These are phyloP conservation scores for Hydrochoerus hydrochaeris DNA, from an alignment of 2,113 vertebrate genomes.

Conservation along the genomic window DNA sequence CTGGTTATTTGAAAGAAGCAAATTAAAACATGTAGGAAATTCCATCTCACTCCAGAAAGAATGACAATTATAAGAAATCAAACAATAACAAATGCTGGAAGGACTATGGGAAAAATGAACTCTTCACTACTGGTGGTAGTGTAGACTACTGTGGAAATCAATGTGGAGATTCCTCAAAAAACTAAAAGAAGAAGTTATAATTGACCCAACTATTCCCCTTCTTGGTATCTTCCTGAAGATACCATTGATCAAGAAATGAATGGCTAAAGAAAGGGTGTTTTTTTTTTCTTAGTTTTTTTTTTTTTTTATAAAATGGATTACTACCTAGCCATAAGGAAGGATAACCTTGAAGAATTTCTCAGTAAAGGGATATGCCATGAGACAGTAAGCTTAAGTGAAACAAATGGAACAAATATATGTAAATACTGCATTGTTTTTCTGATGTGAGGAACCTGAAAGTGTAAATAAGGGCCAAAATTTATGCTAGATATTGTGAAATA, in stretches of 20 bases:
- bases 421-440: not conserved
- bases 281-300: no score
- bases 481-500: not conserved
- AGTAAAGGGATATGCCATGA: not conserved
- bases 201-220: not conserved
- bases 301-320: not conserved
- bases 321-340: not conserved
- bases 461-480: not conserved
- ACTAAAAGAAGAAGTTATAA: not conserved
- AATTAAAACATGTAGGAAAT: not conserved
- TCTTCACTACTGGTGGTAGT: not conserved
- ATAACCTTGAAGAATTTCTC: not conserved
- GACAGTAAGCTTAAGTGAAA: not conserved
- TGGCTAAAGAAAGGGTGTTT: not conserved
- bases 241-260: not conserved
- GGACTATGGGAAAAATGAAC: not conserved
- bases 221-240: not conserved
- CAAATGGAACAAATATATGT: not conserved
- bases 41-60: not conserved
- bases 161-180: not conserved
- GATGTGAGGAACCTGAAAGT: not conserved
- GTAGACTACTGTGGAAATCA: not conserved
- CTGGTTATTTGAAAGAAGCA: not conserved
- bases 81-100: no score
- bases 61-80: not conserved